Base-by-base conservation (phyloP, 2,888 invertebrate species). In the Cacoxenus indagator region DNA sequence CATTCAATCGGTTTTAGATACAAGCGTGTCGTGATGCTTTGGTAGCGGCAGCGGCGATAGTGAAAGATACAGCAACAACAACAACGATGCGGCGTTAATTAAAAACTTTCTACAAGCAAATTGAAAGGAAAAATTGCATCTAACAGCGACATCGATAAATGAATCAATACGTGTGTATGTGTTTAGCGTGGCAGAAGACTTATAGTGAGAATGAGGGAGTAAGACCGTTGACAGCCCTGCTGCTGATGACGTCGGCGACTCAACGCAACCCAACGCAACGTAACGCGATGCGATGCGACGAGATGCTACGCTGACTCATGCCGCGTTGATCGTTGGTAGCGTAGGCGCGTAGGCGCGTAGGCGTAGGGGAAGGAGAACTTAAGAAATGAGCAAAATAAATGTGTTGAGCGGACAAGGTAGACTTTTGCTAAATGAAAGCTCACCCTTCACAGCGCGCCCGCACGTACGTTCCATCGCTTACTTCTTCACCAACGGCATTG, bases 61-160 rank as follows among this genome's bases (percentile, higher is more conserved):
- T n/a, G n/a, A n/a, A n/a, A n/a, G n/a, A n/a, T n/a, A 14, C 37
- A 37, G 37, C 37, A 37, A 37, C 37, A 24, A 19, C 54, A 54
- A 19, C 54, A 54, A 54, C 54, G 24, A 22, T 14, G 24, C 24
- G 24, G 54, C 54, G n/a, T 54, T 54, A 54, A 54, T 54, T 54
- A 54, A 54, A 54, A 54, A 54, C 54, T 54, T 54, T 54, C 26
- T 54, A 54, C 26, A 54, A 54, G 54, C 54, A 24, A 54, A 54
- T 54, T 24, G 54, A 54, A 54, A 26, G 54, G 54, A 54, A 54
- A 54, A 54, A 54, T 54, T 54, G 54, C 26, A 22, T 51, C 24
- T 54, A 9, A 9, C 14, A 54, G n/a, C n/a, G 37, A 37, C 54
- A 54, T 26, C 11, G 26, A 54, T 11, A n/a, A 19, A n/a, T 19